Conservation (phyloP, 2,888 invertebrate species). For the Acanthacorydalis orientalis region DNA sequence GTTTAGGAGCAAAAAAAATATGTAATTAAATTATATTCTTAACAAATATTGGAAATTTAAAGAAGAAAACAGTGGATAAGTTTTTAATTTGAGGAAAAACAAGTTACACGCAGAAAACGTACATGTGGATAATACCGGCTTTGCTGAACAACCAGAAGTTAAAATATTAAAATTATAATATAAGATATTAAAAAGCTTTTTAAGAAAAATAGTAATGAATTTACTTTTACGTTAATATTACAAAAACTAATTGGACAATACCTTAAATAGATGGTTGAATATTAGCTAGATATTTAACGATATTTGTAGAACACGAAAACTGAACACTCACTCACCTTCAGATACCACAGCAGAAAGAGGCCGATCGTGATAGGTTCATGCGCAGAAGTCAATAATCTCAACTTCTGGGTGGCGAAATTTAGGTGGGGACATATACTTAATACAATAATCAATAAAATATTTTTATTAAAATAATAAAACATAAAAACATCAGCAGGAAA, state of each 20-base stretch:
- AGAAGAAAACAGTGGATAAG: not conserved
- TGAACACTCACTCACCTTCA: conserved; percentile 18
- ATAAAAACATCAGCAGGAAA: too few relatives aligned
- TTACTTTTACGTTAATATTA: not conserved
- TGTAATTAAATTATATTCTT: not conserved
- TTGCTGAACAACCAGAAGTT: not conserved
- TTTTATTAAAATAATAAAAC: too few relatives aligned
- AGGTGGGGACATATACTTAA: too few relatives aligned
- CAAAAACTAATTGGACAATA: conserved; percentile 7
- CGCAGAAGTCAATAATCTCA: conserved; percentile 11
- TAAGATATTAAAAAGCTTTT: not conserved
- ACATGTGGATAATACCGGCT: conserved; percentile 5
- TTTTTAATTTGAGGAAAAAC: too few relatives aligned
- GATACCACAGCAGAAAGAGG: conserved; percentile 22
- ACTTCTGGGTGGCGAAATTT: not conserved
- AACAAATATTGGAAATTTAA: not conserved
- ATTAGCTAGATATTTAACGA: conserved; percentile 9
- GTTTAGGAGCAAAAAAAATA: too few relatives aligned
- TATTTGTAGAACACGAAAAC: conserved; percentile 8
- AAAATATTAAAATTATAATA: not conserved
- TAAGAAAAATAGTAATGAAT: conserved; percentile 5
- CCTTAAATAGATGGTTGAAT: conserved; percentile 9
- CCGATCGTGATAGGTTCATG: conserved; percentile 15
- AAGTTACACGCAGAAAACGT: not conserved
- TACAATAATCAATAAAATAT: too few relatives aligned